Evolutionary conservation across 2,888 invertebrate genomes (phyloP), one percentile per base, ranked within the genome.

Genomic region (Pharmacophagus antenor): DNA sequence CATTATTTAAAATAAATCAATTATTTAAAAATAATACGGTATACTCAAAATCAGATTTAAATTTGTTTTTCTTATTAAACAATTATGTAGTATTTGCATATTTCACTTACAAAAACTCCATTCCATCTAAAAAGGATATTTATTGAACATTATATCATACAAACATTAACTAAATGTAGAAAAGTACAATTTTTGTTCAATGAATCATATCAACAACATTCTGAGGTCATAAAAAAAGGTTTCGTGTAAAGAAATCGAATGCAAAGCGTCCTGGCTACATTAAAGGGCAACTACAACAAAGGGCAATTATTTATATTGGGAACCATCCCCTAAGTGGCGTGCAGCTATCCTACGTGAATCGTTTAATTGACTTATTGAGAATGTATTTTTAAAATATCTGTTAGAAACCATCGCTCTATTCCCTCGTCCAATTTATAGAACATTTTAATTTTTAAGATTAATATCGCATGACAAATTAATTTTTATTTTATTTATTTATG

Each of bases 351-450:
- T 66, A 85, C 83, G 67, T 68, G 77, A 80, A 84, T 81, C 79
- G 81, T 85, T 88, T 89, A 88, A 89, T 90, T 90, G 89, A 90
- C 90, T 89, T 89, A 90, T 89, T 86, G 88, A 88, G 88, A 85
- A 88, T 84, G 80, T 75, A 79, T 85, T 88, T 86, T 85, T 76
- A 76, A 84, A 83, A 84, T 80, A 87, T 85, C 83, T 83, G 82
- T 79, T 80, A 76, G 52, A 66, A 79, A 69, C 76, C 80, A 87
- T 86, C 84, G 82, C 69, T 74, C 75, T 75, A 67, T 73, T 67
- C 59, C 51, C 58, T 55, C 52, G 56, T 58, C 58, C 17, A 57
- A 61, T 56, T 23, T 47, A 41, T 31, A 66, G 82, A 80, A 81
- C 70, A 80, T 48, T 71, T 20, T 44, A 56, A 62, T 61, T 49